Base-by-base conservation (phyloP, 1,140 invertebrate species). In the Cotesia typhae region DNA sequence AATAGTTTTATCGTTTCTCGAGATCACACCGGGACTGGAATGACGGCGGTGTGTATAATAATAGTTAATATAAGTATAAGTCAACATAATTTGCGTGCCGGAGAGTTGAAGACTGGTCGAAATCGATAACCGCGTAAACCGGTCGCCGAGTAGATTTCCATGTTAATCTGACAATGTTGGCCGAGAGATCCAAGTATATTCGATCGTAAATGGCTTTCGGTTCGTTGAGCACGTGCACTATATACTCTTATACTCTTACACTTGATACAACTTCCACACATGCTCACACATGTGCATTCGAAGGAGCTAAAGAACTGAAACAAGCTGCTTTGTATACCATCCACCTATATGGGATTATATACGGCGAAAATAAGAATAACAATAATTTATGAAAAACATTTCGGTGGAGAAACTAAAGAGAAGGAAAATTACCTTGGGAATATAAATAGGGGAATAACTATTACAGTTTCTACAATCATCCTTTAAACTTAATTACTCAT, bases 401-500 rank as follows among this genome's bases (percentile, higher is more conserved):
- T 9, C 6, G 41, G 41, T 47, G 10, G 0, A 47, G 41, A 47
- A 10, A 47, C 7, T 47, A 51, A 17, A 59, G 17, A 63, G 7
- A 35, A 57, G 51, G 51, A 38, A 20, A 77, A 77, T 75, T 52
- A 36, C 20, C 71, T 3, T 28, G 28, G 28, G 28, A 28, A 28
- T 28, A 28, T 28, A 28, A 28, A 28, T 71, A 69, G 73, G 66
- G 70, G 72, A 55, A 14, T 17, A 37, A 12, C 67, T 69, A 36
- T 20, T 41, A 37, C 17, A 64, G 59, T 53, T 52, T 14, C 71
- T 38, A 52, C 75, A 76, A 77, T 78, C 74, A 75, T 78, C 79
- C 77, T 78, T 82, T 78, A 75, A 77, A 82, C 80, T 83, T 83
- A 82, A 83, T 83, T 82, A 83, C 80, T 76, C 28, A 28, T 28